Base-by-base conservation (phyloP, 2,888 invertebrate species). In the Eupelmus urozonus region DNA sequence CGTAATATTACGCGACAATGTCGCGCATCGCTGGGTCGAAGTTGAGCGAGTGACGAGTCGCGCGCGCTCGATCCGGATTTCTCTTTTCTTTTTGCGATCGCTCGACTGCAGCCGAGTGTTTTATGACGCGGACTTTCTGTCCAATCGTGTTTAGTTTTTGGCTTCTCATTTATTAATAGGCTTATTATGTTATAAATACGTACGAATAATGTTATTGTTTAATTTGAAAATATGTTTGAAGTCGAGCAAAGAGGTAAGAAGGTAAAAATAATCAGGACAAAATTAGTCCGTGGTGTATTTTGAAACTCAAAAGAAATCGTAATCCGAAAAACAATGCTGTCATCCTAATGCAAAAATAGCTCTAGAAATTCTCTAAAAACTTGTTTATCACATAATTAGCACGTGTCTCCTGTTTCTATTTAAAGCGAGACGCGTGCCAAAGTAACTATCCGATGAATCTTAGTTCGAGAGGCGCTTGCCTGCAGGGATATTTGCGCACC, bases 1-100 rank as follows among this genome's bases (percentile, higher is more conserved):
- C 66, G 77, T 72, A 77, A 77, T 42, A 42, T 72, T 71, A 66
- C 40, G 51, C 25, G 71, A 66, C 53, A 77, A 77, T 66, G 66
- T 53, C 72, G 51, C 40, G 27, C 51, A 23, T 27, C 66, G 23
- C 16, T 51, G 45, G n/a, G 27, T 45, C 62, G 25, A 55, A 63
- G 27, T 55, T 55, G 49, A 75, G 67, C 65, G 45, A 27, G 20
- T 40, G 45, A 16, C 67, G 67, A 60, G 40, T 60, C 42, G 16
- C 40, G n/a, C n/a, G 7, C 53, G 3, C 9, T 3, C 34, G 34
- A 34, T 34, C 9, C 34, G 34, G 5, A 34, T 34, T 34, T 9
- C 9, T 9, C 9, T 9, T 34, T 9, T 34, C 34, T 34, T 9
- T 34, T n/a, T n/a, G n/a, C n/a, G n/a, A n/a, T 34, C 34, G 3